Evolutionary conservation across 2,888 invertebrate species (phyloP), one percentile per base, ranked within the genome.

Genomic region (Lottia gigantea): DNA sequence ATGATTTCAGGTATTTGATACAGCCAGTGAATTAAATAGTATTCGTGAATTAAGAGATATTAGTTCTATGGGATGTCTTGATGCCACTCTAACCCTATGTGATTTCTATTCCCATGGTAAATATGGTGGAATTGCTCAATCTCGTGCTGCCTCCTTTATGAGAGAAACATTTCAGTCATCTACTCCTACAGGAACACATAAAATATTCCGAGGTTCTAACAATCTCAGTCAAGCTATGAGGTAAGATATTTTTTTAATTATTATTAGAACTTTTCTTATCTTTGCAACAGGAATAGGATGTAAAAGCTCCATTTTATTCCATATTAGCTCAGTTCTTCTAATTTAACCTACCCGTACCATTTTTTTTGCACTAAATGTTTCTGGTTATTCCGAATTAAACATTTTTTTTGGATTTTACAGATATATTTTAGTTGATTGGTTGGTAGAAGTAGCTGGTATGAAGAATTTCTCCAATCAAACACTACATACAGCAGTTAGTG

Each of bases 371-470:
- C n/a, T n/a, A n/a, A n/a, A n/a, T n/a, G n/a, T n/a, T n/a, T n/a
- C n/a, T n/a, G n/a, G n/a, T n/a, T n/a, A n/a, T n/a, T n/a, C n/a
- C n/a, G n/a, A n/a, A n/a, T 45, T 55, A 16, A 55, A 25, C 14
- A 62, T 67, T 26, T 23, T 61, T 67, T 16, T 55, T 31, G 46
- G 15, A 46, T 16, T 45, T 73, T 76, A 14, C 78, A 87, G 88
- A 71, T 87, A 87, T 71, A 87, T 88, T 64, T 75, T 88, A 66
- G 82, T 87, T 4, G 88, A 88, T 75, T 88, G 88, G 88, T 74
- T 88, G 67, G 87, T 87, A n/a, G 88, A 88, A 71, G 87, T 88
- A 2, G 86, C 86, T 8, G 81, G 81, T 23, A 87, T 87, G 86
- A 87, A 87, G 74, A 81, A 83, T 55, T 86, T 86, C 74, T 80